Evolutionary conservation across 30 jellyfish, hydroid and myxozoan species (phyloP).

Genomic region (Hydra vulgaris): DNA sequence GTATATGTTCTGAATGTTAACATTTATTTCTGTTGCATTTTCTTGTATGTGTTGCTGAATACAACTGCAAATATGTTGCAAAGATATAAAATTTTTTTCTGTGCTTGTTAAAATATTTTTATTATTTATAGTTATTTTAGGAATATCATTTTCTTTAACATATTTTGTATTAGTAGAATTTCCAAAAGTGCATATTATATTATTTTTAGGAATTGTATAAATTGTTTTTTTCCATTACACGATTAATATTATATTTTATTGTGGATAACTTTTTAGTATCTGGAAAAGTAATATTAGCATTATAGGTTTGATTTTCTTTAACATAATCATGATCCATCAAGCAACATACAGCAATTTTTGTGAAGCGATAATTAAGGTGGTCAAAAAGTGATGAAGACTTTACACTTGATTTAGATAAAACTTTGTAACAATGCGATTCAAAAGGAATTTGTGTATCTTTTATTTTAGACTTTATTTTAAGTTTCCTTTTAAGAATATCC

Average conservation of each 20-base stretch:
- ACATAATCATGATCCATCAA: constrained; percentile 7
- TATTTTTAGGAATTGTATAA: neutral
- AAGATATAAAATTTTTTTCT: constrained; percentile 1
- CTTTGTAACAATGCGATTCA: constrained; percentile 12
- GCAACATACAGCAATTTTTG: constrained; percentile 7
- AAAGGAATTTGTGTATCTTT: constrained; percentile 6
- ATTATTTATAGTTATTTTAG: constrained; percentile 2
- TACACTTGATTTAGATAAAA: constrained; percentile 11
- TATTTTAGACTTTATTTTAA: constrained; percentile 4
- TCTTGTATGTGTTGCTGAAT: constrained; percentile 10
- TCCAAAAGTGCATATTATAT: neutral
- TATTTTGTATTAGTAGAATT: neutral
- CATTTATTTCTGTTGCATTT: constrained; percentile 14
- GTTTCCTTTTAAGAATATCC: constrained; percentile 2
- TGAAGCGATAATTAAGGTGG: constrained; percentile 8
- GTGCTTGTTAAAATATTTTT: neutral
- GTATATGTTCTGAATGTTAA: constrained; percentile 3
- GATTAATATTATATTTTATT: constrained; percentile 5
- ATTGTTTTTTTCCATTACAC: neutral
- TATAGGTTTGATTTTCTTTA: constrained; percentile 9
- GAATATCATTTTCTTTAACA: constrained; percentile 1
- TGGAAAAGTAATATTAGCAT: neutral
- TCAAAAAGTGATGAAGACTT: constrained; percentile 9
- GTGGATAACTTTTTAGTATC: constrained; percentile 2
- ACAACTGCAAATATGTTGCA: neutral